These are phyloP conservation scores for Venusia cambrica DNA, from an alignment of 2,888 invertebrate genomes.

Conservation along the genomic window DNA sequence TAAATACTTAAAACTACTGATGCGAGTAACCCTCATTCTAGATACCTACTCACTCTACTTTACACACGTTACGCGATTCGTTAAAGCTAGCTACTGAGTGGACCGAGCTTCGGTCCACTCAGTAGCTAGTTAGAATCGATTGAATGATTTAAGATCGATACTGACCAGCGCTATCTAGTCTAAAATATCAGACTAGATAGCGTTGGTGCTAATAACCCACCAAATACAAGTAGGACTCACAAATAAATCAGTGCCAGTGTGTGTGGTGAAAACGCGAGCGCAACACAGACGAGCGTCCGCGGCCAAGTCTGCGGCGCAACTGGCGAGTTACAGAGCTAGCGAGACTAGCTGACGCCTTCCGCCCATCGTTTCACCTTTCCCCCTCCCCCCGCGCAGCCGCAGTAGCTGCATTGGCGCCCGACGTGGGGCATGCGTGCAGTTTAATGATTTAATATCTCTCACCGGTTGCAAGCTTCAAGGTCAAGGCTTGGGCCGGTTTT, in stretches of 20 bases:
- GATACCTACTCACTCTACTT: too few relatives aligned
- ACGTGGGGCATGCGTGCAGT: constrained; percentile 42
- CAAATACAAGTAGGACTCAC: constrained; percentile 52
- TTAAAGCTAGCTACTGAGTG: too few relatives aligned
- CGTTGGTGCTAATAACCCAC: too few relatives aligned
- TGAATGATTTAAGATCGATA: too few relatives aligned
- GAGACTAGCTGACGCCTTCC: constrained; percentile 43
- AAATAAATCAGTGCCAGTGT: constrained; percentile 53
- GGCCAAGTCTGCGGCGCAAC: constrained; percentile 69
- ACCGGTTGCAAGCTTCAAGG: constrained; percentile 19
- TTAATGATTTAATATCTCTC: constrained; percentile 31
- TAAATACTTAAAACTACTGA: too few relatives aligned
- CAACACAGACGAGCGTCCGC: constrained; percentile 49
- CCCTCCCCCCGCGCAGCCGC: constrained; percentile 40
- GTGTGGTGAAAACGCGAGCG: constrained; percentile 42
- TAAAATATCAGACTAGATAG: too few relatives aligned
- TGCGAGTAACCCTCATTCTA: too few relatives aligned
- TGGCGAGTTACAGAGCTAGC: constrained; percentile 35
- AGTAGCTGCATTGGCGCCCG: constrained; percentile 59
- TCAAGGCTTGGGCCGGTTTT: constrained; percentile 10
- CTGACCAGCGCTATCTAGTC: too few relatives aligned
- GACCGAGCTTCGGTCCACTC: too few relatives aligned
- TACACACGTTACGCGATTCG: too few relatives aligned
- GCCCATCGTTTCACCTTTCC: constrained; percentile 21
- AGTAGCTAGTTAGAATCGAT: too few relatives aligned